These are phyloP conservation scores for Entomobrya proxima DNA, from an alignment of 2,888 invertebrate species.

Conservation along the genomic window DNA sequence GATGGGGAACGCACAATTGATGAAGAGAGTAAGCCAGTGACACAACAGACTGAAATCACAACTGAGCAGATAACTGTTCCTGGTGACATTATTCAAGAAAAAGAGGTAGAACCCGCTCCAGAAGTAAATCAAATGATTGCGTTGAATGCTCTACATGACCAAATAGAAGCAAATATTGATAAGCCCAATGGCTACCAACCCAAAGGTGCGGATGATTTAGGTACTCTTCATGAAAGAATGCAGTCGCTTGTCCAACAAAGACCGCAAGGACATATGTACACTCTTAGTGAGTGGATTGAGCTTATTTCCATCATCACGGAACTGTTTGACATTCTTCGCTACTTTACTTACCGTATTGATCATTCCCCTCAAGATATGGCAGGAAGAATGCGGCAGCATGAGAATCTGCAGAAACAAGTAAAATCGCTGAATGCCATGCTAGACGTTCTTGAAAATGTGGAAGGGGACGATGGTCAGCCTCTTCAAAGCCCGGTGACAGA, in stretches of 20 bases:
- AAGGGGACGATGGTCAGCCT: constrained; percentile 45
- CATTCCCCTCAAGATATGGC: constrained; percentile 46
- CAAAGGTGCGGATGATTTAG: constrained; percentile 1
- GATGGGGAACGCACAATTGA: too few relatives aligned
- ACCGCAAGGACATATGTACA: not conserved
- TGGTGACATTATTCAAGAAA: constrained; percentile 37
- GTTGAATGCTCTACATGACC: constrained; percentile 19
- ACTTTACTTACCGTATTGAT: constrained; percentile 45
- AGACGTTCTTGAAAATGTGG: constrained; percentile 30
- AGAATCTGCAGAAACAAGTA: constrained; percentile 38
- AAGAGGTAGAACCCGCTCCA: constrained; percentile 43
- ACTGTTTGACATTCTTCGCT: constrained; percentile 34
- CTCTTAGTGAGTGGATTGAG: constrained; percentile 52
- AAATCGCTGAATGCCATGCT: constrained; percentile 33
- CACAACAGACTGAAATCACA: too few relatives aligned
- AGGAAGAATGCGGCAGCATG: constrained; percentile 46
- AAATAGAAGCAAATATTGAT: constrained; percentile 46
- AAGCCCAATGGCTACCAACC: constrained; percentile 49
- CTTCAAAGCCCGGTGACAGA: constrained; percentile 49
- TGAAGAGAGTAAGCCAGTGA: too few relatives aligned
- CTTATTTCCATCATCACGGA: constrained; percentile 42
- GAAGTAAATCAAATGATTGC: constrained; percentile 50
- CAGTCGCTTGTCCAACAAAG: not conserved
- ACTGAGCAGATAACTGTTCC: too few relatives aligned
- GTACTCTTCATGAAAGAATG: constrained; percentile 9